Percentiles rank a stretch among this genome's conserved stretches.
phyloP scores from a whole-genome alignment of 2,113 vertebrate genomes.

The Megatriorchis doriae region DNA sequence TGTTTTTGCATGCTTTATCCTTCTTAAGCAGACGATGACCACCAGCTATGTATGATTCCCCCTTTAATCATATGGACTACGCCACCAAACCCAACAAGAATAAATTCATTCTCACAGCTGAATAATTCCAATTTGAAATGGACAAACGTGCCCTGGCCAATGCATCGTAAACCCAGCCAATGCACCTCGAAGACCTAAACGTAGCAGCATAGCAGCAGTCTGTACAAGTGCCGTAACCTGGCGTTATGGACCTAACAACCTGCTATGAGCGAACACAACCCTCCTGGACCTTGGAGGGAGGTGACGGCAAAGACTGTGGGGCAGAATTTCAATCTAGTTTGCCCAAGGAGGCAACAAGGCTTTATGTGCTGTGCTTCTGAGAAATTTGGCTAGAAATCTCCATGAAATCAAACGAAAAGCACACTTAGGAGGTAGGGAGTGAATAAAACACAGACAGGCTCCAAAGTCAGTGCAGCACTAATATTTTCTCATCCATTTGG shows the following conservation, averaged over 20 bases:
- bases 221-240: not conserved
- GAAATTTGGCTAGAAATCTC: not conserved
- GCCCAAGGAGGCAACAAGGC: not conserved
- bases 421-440: not conserved
- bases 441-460: not conserved
- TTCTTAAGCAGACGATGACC: not conserved
- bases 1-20: not conserved
- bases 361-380: not conserved
- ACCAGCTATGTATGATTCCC: fast-evolving
- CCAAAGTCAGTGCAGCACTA: not conserved
- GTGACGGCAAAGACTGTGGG: not conserved
- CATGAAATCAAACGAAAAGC: not conserved
- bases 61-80: not conserved
- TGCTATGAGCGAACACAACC: fast-evolving
- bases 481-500: not conserved
- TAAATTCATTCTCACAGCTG: not conserved
- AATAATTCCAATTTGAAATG: not conserved
- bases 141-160: not conserved
- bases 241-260: not conserved
- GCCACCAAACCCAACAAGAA: not conserved
- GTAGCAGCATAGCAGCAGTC: not conserved
- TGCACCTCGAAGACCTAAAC: not conserved
- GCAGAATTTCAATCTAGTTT: not conserved
- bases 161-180: fast-evolving
- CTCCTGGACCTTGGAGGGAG: not conserved